These are phyloP conservation scores for Drosophila yooni DNA, from an alignment of 2,888 invertebrate species.

Conservation along the genomic window DNA sequence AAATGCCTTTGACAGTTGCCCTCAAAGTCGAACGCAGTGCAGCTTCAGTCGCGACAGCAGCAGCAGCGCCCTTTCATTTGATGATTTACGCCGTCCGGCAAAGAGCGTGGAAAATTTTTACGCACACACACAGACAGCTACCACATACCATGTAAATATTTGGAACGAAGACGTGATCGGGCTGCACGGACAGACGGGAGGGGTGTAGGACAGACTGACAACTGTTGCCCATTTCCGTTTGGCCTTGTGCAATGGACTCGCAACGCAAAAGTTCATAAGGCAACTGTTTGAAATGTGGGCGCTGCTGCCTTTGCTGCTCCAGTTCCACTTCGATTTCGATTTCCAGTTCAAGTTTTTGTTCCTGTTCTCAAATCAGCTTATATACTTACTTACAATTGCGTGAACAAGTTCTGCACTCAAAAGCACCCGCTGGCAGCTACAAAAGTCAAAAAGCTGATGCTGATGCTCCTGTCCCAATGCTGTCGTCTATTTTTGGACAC, in stretches of 20 bases:
- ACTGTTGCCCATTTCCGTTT: slow-evolving; percentile 63
- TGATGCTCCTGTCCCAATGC: slow-evolving; percentile 31
- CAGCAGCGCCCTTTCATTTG: slow-evolving; percentile 48
- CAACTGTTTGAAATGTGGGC: slow-evolving; percentile 7
- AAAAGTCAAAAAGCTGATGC: slow-evolving; percentile 55
- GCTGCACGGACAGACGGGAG: neutral
- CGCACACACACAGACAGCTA: slow-evolving; percentile 32
- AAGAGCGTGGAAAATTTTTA: slow-evolving; percentile 67
- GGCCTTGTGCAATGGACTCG: slow-evolving; percentile 68
- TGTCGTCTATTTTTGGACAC: slow-evolving; percentile 70
- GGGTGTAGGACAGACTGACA: slow-evolving; percentile 44
- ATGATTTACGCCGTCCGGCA: slow-evolving; percentile 71
- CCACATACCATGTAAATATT: slow-evolving; percentile 72
- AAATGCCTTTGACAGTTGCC: slow-evolving; percentile 73
- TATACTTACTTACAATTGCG: slow-evolving; percentile 61
- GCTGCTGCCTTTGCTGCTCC: neutral
- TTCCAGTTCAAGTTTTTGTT: neutral
- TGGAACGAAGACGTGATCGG: slow-evolving; percentile 34
- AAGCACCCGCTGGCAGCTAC: slow-evolving; percentile 25
- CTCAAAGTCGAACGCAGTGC: slow-evolving; percentile 66
- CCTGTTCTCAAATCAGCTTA: slow-evolving; percentile 65
- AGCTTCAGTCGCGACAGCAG: slow-evolving; percentile 3
- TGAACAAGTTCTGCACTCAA: slow-evolving; percentile 63
- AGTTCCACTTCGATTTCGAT: neutral
- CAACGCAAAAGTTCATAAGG: slow-evolving; percentile 41